A percentile compares a stretch with the other conserved stretches of the same genome.
phyloP scores from a whole-genome alignment of 2,888 invertebrate species.

The Agrochola lota region DNA sequence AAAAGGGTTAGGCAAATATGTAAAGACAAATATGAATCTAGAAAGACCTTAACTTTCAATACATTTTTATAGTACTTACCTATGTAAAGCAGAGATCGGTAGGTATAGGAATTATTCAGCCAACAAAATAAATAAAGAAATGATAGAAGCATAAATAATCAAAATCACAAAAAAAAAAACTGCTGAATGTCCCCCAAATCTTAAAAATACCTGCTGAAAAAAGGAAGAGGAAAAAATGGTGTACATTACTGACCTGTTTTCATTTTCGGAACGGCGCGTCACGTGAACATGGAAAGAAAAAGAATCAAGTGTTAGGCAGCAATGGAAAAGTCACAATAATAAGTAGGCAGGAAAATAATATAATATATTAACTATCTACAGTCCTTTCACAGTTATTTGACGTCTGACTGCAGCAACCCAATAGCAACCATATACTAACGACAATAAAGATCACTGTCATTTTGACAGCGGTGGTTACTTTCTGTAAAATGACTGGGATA shows the following conservation, averaged over 20 bases:
- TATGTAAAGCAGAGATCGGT: no score
- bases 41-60: neutral
- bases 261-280: conserved; percentile 54
- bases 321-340: conserved; percentile 17
- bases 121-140: neutral
- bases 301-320: conserved; percentile 47
- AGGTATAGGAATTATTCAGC: neutral
- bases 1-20: no score
- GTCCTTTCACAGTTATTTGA: neutral
- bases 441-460: neutral
- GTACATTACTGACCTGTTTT: conserved; percentile 72
- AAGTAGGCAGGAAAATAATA: neutral
- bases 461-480: no score
- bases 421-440: neutral
- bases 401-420: neutral
- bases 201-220: neutral
- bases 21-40: no score
- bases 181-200: neutral
- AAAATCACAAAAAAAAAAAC: neutral
- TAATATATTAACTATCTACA: neutral
- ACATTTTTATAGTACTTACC: neutral
- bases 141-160: neutral
- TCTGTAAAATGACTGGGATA: conserved; percentile 2
- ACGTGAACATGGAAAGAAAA: conserved; percentile 64
- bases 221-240: conserved; percentile 34